A percentile compares a stretch with the other conserved stretches of the same genome.
Evolutionary conservation across 2,797 vertebrate species (phyloP).

Genomic region (Paratrypauchen microcephalus): DNA sequence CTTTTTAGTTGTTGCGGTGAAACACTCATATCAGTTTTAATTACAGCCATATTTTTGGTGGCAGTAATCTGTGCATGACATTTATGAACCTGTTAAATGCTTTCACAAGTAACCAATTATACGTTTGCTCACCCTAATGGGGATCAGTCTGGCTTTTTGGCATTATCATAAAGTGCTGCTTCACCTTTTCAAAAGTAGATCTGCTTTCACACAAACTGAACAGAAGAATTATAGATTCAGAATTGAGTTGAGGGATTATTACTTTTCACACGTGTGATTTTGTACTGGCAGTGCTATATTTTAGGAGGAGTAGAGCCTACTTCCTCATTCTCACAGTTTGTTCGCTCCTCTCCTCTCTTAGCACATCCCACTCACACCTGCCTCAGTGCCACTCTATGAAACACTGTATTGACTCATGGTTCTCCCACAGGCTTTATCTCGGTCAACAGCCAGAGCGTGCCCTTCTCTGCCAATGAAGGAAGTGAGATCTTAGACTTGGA

Average conservation of each 20-base stretch:
- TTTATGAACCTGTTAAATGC: slow-evolving; percentile 60
- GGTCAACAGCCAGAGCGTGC: slow-evolving; percentile 87
- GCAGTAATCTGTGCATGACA: slow-evolving; percentile 57
- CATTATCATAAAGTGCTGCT: slow-evolving; percentile 32
- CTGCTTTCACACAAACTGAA: neutral
- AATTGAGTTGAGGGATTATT: slow-evolving; percentile 6
- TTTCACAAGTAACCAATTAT: slow-evolving; percentile 67
- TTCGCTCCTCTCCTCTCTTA: slow-evolving; percentile 45
- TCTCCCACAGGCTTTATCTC: slow-evolving; percentile 83
- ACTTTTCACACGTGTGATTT: slow-evolving; percentile 7
- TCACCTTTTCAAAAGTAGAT: slow-evolving; percentile 34
- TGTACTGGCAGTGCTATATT: slow-evolving; percentile 18
- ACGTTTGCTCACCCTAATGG: slow-evolving; percentile 39
- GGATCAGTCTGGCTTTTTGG: slow-evolving; percentile 44
- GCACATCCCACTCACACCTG: slow-evolving; percentile 65
- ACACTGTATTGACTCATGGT: slow-evolving; percentile 43
- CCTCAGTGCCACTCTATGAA: slow-evolving; percentile 47
- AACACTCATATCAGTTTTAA: slow-evolving; percentile 54
- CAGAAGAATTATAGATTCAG: neutral
- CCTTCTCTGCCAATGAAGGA: slow-evolving; percentile 89
- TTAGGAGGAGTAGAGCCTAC: slow-evolving; percentile 27
- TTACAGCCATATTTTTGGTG: slow-evolving; percentile 56
- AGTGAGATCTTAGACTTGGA: slow-evolving; percentile 92
- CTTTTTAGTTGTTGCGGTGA: slow-evolving; percentile 34
- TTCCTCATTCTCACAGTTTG: slow-evolving; percentile 48